Evolutionary conservation across 1,140 invertebrate species (phyloP).

Genomic region (Macrocentrus cingulum): DNA sequence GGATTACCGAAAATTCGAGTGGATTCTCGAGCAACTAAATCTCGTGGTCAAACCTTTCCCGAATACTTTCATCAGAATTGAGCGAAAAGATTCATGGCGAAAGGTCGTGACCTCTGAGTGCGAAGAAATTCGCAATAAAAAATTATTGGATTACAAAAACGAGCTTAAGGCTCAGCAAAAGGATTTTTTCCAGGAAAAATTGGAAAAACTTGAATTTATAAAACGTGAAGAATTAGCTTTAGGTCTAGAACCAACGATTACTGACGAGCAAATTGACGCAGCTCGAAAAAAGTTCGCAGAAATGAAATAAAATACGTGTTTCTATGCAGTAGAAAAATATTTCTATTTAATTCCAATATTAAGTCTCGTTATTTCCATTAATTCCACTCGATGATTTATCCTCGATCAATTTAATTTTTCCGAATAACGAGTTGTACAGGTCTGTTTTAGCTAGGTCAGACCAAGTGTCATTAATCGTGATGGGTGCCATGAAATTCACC

Average conservation of each 20-base stretch:
- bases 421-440: slow-evolving; percentile 82
- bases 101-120: slow-evolving; percentile 69
- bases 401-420: slow-evolving; percentile 56
- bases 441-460: slow-evolving; percentile 78
- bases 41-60: slow-evolving; percentile 76
- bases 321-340: background rate
- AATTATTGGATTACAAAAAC: slow-evolving; percentile 65
- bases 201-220: slow-evolving; percentile 66
- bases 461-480: slow-evolving; percentile 67
- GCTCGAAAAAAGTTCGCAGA: slow-evolving; percentile 61
- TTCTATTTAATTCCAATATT: slow-evolving; percentile 7
- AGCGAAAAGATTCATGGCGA: slow-evolving; percentile 67
- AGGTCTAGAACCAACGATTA: slow-evolving; percentile 65
- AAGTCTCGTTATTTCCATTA: background rate
- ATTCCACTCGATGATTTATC: slow-evolving; percentile 19
- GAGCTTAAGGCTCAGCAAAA: slow-evolving; percentile 69
- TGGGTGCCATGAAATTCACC: slow-evolving; percentile 91
- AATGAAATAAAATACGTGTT: slow-evolving; percentile 31
- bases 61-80: slow-evolving; percentile 56
- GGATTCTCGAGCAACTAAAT: slow-evolving; percentile 79
- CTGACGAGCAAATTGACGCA: slow-evolving; percentile 66
- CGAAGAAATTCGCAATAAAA: slow-evolving; percentile 65
- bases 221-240: slow-evolving; percentile 70
- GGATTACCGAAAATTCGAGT: slow-evolving; percentile 85
- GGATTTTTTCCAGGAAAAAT: slow-evolving; percentile 65